phyloP scores from a whole-genome alignment of 2,888 invertebrate genomes.

The Sussaba pulchella region DNA sequence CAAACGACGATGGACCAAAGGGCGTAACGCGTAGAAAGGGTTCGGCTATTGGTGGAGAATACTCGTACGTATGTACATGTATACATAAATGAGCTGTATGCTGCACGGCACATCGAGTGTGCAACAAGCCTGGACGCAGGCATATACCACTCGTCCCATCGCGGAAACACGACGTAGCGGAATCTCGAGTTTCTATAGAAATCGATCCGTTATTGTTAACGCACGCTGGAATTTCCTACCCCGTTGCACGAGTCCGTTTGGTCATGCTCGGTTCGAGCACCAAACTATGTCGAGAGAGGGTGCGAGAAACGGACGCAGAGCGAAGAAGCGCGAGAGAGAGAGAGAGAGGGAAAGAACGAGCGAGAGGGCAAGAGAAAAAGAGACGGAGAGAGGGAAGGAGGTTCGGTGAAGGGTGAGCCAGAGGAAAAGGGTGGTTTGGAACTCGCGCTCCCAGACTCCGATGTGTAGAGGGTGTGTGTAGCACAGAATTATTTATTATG shows the following conservation, averaged over 20 bases:
- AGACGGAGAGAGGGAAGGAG: not conserved
- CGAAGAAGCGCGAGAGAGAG: not conserved
- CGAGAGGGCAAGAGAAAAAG: not conserved
- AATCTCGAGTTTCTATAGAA: conserved; percentile 57
- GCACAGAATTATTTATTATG: conserved; percentile 56
- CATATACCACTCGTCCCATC: conserved; percentile 1
- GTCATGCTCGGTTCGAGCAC: conserved; percentile 5
- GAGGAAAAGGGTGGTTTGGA: not conserved
- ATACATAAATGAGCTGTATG: too few species aligned
- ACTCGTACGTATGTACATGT: too few species aligned
- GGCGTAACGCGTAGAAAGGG: not conserved
- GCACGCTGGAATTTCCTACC: not conserved
- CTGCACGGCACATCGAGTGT: not conserved
- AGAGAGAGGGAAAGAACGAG: not conserved
- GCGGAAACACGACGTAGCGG: conserved; percentile 43
- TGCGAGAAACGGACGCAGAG: not conserved
- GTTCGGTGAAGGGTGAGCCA: not conserved
- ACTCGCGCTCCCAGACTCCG: not conserved
- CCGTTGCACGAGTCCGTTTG: not conserved
- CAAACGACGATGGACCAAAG: conserved; percentile 44
- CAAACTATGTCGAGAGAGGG: conserved; percentile 1
- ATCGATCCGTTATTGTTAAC: conserved; percentile 63
- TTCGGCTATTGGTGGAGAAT: conserved; percentile 28
- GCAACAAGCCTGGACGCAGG: not conserved
- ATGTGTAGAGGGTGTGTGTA: conserved; percentile 12